phyloP scores from a whole-genome alignment of 2,113 vertebrate species.

The Oreochromis niloticus region DNA sequence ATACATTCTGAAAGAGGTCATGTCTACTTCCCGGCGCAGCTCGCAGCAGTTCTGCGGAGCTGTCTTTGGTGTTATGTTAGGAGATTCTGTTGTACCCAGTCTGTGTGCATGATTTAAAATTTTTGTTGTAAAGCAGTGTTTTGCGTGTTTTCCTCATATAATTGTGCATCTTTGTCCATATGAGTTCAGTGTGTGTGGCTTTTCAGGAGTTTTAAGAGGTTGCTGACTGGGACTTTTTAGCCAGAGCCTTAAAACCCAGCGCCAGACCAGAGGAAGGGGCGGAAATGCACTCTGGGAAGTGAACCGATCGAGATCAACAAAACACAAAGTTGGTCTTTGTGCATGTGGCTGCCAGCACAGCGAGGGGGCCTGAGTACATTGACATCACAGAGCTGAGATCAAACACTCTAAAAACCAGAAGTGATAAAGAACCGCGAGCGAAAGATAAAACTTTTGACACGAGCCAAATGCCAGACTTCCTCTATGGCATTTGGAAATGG shows the following conservation, averaged over 20 bases:
- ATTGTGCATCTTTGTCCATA: neutral
- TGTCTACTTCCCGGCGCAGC: neutral
- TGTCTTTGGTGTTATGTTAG: neutral
- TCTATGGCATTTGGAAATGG: neutral
- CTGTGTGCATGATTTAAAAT: neutral
- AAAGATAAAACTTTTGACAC: neutral
- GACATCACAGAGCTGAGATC: neutral
- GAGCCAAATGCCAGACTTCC: neutral
- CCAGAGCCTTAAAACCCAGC: constrained; percentile 25
- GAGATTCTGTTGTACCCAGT: neutral
- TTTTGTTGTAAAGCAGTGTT: neutral
- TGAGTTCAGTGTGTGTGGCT: neutral
- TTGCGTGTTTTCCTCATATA: neutral
- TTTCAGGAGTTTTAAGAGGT: neutral
- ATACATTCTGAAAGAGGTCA: neutral
- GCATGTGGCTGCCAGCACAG: constrained; percentile 10
- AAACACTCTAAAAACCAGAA: neutral
- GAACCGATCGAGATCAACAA: constrained; percentile 44
- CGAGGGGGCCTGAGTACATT: neutral
- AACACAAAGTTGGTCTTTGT: constrained; percentile 67
- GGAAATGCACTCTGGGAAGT: constrained; percentile 59
- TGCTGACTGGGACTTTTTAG: constrained; percentile 1
- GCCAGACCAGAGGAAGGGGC: constrained; percentile 21
- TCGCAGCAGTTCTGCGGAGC: neutral
- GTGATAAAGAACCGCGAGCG: neutral